Conservation (phyloP, 2,113 vertebrate genomes). For the Tachysurus vachellii region DNA sequence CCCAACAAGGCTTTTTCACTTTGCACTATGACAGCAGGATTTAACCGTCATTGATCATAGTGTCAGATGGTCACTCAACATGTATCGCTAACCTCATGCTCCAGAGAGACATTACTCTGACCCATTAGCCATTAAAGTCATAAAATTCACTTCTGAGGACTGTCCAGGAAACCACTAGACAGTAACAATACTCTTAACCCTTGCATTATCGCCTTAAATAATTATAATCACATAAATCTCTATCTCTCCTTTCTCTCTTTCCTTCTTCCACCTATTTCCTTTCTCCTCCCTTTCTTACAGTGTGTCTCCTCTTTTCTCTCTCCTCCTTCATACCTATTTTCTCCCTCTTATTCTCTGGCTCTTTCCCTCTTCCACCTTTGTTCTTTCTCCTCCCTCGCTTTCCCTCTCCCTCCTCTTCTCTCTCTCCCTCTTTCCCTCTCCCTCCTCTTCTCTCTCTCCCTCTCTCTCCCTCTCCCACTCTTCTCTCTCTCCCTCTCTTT, state of each 20-base stretch:
- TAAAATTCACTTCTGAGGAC: background rate
- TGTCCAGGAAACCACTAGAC: conserved; percentile 20
- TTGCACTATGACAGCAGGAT: background rate
- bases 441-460: too few species aligned
- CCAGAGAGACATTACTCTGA: conserved; percentile 15
- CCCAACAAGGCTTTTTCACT: background rate
- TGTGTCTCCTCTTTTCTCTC: background rate
- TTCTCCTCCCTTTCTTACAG: background rate
- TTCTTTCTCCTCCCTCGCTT: background rate
- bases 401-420: background rate
- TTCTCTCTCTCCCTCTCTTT: too few species aligned
- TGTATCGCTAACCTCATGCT: background rate
- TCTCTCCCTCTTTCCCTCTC: too few species aligned
- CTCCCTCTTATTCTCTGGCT: background rate
- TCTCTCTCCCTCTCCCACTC: too few species aligned
- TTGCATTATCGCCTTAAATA: background rate
- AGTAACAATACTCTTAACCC: background rate
- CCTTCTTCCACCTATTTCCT: too few species aligned
- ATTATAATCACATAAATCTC: background rate
- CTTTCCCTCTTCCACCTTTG: background rate
- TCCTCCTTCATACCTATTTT: too few species aligned
- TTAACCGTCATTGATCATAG: conserved; percentile 1
- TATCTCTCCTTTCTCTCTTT: background rate
- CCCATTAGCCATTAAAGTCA: conserved; percentile 4
- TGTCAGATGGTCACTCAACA: background rate